Evolutionary conservation across 2,113 vertebrate genomes (phyloP), one percentile per base, ranked within the genome.

Genomic region (Uropsilus gracilis): DNA sequence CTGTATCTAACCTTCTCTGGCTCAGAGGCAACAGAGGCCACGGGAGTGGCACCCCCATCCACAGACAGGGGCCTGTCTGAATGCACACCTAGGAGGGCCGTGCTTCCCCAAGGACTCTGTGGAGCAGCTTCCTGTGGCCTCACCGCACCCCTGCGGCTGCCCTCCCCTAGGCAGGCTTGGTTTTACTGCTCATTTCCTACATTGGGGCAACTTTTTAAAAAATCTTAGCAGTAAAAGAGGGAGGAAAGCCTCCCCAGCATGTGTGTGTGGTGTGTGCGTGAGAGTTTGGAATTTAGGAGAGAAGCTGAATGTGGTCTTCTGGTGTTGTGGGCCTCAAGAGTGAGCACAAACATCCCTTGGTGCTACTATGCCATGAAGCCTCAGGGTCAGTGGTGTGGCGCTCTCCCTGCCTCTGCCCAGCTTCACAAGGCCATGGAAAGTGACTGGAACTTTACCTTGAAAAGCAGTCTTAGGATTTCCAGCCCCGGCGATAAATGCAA

Each of bases 1-100:
- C 66, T 97, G 89, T 94, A 68, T 89, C 95, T 95, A 24, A 39
- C 71, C 75, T 55, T 71, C 37, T 32, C 68, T 53, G 68, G 86
- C 66, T 91, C 86, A 26, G 26, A 80, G 94, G 42, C 46, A 57
- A 37, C 46, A 78, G 50, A 57, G 59, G 84, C 63, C 1, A 39
- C 3, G 53, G 72, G 84, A 71, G 71, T 69, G 93, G 89, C 10
- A 37, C 0, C 37, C 48, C 78, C 87, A 96, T 94, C 50, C 16
- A 13, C 48, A 53, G 50, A 53, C 17, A 6, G 50, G n/a, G n/a
- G n/a, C n/a, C n/a, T n/a, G n/a, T n/a, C n/a, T n/a, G n/a, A n/a
- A n/a, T n/a, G 57, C 18, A 12, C 42, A 0, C 9, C 1, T 14
- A 55, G 0, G 0, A 66, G 9, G 18, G 77, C 10, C n/a, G 22